Evolutionary conservation across 2,113 vertebrate genomes (phyloP).

Genomic region (Sprattus sprattus): DNA sequence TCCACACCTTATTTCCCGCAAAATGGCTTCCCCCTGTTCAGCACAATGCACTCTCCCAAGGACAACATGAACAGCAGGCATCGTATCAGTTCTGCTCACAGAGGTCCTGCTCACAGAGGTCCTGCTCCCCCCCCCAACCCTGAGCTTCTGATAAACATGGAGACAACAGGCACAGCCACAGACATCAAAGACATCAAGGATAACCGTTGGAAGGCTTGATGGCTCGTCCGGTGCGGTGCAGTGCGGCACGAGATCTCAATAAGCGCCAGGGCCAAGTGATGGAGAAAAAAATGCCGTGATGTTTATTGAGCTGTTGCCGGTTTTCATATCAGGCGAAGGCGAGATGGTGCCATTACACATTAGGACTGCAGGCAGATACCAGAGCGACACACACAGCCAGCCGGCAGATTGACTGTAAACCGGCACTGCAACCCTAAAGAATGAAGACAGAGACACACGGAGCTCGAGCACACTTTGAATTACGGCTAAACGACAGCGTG

Average conservation of each 20-base stretch:
- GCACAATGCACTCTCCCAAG: background rate
- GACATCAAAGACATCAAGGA: conserved; percentile 14
- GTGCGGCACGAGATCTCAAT: background rate
- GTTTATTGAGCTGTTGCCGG: conserved; percentile 18
- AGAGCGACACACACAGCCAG: conserved; percentile 12
- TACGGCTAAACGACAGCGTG: background rate
- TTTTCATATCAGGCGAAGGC: conserved; percentile 16
- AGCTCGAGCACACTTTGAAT: background rate
- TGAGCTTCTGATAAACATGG: background rate
- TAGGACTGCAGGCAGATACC: conserved; percentile 15
- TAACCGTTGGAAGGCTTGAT: conserved; percentile 15
- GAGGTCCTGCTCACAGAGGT: background rate
- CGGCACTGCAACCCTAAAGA: background rate
- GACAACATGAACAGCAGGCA: background rate
- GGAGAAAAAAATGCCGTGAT: conserved; percentile 7
- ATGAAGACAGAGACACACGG: background rate
- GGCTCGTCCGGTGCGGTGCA: background rate
- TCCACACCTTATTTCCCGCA: background rate
- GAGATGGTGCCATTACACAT: conserved; percentile 18
- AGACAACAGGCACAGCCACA: background rate
- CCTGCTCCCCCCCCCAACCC: background rate
- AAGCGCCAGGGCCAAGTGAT: background rate
- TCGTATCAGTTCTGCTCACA: background rate
- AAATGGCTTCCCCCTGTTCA: background rate
- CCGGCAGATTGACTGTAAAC: conserved; percentile 6